Evolutionary conservation across 1,140 invertebrate genomes (phyloP), one percentile per base, ranked within the genome.

Genomic region (Leptoteleia sp.): DNA sequence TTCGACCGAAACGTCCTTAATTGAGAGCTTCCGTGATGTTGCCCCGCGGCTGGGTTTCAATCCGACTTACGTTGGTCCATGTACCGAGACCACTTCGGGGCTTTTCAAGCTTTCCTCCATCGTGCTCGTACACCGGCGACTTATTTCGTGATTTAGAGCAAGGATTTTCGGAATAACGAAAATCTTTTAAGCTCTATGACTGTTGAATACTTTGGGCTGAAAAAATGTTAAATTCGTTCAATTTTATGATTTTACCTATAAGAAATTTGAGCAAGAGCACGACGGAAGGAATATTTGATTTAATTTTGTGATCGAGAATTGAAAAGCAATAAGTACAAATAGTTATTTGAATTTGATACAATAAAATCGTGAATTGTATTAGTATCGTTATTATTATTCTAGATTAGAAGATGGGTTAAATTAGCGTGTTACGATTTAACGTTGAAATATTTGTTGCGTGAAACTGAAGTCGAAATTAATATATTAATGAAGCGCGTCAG

Each of bases 61-160:
- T 54, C 13, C 50, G 75, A 73, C 68, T 79, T 72, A 64, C 48
- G 29, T 40, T 29, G 50, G 70, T 54, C 43, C 70, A 47, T 79
- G 70, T 79, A 59, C 43, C 33, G 48, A 62, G 42, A 79, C 76
- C 76, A 73, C 76, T 73, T 57, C 57, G 27, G 62, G 70, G 70
- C 76, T 79, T 75, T 79, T 71, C 37, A 65, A 71, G 70, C 70
- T 75, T 73, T 75, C 59, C 64, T 57, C 15, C 38, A 71, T 5
- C 52, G 45, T 29, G 31, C 37, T 78, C 42, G 25, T 61, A 64
- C 27, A 35, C 62, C 25, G 40, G 68, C 35, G 62, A 86, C 81
- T 85, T 86, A 84, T 83, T 84, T 82, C 79, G 81, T 85, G 84
- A 87, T 87, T 87, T 86, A 86, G 79, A 78, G 67, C 15, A 75